Evolutionary conservation across 1,140 invertebrate species (phyloP), one percentile per base, ranked within the genome.

Genomic region (Mesaphorura yosii): DNA sequence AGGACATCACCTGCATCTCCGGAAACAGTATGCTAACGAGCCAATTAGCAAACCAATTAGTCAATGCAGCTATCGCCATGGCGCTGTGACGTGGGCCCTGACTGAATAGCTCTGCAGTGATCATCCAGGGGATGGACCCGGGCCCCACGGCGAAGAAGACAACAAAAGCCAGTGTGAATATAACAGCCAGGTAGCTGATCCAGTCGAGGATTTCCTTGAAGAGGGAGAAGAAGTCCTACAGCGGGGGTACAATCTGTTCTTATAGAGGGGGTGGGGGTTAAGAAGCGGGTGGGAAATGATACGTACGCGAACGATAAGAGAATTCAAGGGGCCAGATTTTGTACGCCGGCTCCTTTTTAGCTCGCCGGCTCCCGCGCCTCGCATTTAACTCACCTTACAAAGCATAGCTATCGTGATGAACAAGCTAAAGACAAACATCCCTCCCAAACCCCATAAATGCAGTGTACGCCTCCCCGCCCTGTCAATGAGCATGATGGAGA

Each of bases 1-100:
- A n/a, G n/a, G n/a, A n/a, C n/a, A n/a, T n/a, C 66, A 84, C 88
- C 82, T 88, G 86, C 84, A 93, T 84, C 71, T 80, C 83, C 65
- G 84, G 90, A 76, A 98, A 95, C 64, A 82, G 81, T 68, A 96
- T 90, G 64, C 91, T 93, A 64, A 98, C 93, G 52, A 93, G 73
- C 73, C 97, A 97, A 74, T 96, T 98, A 65, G 90, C 88, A 67
- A 91, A 79, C 95, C 95, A 98, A 77, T 98, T 98, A 72, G 95
- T 86, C 60, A 97, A 78, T 22, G 96, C 92, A 22, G 93, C 90
- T 60, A 98, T 90, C 60, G 91, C 93, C 85, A 97, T 97, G 59
- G 95, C 95, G 52, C 90, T 89, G 25, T 93, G 89, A 60, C 94
- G 75, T 15, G 94, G 89, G 37, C 89, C 91, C 72, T 98, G 93